Evolutionary conservation across 35 echinoderm and acorn worm genomes (phyloP), one percentile per base, ranked within the genome.

Genomic region (Hemicentrotus pulcherrimus): DNA sequence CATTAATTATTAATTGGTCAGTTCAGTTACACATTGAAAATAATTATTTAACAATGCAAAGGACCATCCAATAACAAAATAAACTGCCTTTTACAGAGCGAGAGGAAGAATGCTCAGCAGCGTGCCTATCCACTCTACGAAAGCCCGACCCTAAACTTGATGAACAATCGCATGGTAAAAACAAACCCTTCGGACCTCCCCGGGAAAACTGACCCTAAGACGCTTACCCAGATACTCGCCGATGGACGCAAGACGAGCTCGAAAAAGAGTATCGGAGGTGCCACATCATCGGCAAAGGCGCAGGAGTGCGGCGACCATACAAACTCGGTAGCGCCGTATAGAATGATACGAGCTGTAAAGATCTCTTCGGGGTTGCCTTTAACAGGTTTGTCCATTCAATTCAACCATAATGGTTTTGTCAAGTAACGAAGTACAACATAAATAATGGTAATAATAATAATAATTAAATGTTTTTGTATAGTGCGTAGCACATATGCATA

Each of bases 261-360:
- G 6, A 85, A 58, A 19, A 46, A 47, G 32, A 58, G 28, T 46
- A 52, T 28, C 22, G 92, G 78, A 14, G 92, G 32, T 31, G 50
- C 31, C 4, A 10, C 33, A 48, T 41, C 9, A 31, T 7, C 10
- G 13, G 86, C 22, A 5, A 94, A 86, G 31, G 94, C 22, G 32
- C 48, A 55, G 4, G 94, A 95, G 15, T 48, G 35, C 10, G 94
- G 94, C 6, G 87, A 61, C 48, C 47, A 33, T 8, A 48, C 52
- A 5, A 96, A 91, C 32, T 95, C 93, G 15, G n/a, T 92, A 12
- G 96, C 95, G 6, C 96, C 98, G 10, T 96, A 99, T 92, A 94
- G 98, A 5, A 97, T 99, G 96, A 96, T 95, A 95, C 96, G 95
- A 71, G 95, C 98, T 14, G 85, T 99, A 19, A 55, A 96, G 31